phyloP scores from a whole-genome alignment of 2,113 vertebrate genomes.

The Notechis scutatus region DNA sequence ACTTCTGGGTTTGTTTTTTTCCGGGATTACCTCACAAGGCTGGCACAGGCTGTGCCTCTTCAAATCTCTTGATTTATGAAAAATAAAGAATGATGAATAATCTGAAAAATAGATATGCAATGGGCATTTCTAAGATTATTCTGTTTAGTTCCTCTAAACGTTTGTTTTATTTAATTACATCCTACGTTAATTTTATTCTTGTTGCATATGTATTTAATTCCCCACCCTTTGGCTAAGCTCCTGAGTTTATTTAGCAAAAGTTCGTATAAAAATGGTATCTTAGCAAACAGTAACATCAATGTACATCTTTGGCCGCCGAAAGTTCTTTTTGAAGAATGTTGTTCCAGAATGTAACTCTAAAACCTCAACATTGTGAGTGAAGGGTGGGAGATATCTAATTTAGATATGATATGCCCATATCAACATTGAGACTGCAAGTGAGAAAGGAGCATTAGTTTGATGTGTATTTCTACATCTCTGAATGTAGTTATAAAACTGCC shows the following conservation, averaged over 20 bases:
- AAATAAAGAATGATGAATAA: constrained; percentile 13
- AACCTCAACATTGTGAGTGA: not conserved
- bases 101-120: not conserved
- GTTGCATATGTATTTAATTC: constrained; percentile 23
- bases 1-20: not conserved
- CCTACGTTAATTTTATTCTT: constrained; percentile 3
- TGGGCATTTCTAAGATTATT: constrained; percentile 7
- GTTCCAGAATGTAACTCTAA: constrained; percentile 50
- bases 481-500: not conserved
- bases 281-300: constrained; percentile 1
- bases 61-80: not conserved
- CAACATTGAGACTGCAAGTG: not conserved
- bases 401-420: not conserved
- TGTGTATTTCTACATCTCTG: not conserved
- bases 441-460: not conserved
- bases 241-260: constrained; percentile 32
- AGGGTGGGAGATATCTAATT: not conserved
- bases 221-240: constrained; percentile 28
- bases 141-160: not conserved
- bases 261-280: constrained; percentile 27
- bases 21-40: not conserved
- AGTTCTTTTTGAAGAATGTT: not conserved
- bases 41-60: not conserved
- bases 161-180: constrained; percentile 5
- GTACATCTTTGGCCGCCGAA: not conserved